These are phyloP conservation scores for Tachycineta bicolor DNA, from an alignment of 2,113 vertebrate species.

Conservation along the genomic window DNA sequence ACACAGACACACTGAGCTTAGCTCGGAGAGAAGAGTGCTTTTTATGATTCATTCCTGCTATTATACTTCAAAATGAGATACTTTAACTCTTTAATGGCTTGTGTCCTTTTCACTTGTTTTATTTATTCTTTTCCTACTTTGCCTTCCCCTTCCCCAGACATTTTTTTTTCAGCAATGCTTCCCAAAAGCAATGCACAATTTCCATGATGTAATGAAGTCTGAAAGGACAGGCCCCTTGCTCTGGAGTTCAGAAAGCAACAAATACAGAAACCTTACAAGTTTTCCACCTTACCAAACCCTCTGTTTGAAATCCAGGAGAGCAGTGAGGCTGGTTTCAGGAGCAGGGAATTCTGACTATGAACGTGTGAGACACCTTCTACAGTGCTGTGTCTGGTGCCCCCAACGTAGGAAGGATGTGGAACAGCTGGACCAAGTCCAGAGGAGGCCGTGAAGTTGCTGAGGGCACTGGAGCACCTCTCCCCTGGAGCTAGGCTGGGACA, in stretches of 20 bases:
- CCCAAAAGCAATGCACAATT: background rate
- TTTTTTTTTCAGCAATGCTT: background rate
- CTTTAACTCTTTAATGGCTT: background rate
- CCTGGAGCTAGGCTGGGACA: background rate
- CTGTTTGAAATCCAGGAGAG: background rate
- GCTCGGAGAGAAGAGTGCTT: background rate
- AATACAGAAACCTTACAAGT: background rate
- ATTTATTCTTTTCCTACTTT: background rate
- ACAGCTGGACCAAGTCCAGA: background rate
- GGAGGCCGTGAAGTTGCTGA: background rate
- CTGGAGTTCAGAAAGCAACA: background rate
- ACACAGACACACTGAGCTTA: background rate
- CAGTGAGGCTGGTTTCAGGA: background rate
- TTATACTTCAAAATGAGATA: background rate
- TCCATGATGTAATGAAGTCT: background rate
- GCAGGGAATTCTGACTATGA: background rate
- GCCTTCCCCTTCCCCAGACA: background rate
- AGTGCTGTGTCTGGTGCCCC: background rate
- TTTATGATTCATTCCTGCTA: background rate
- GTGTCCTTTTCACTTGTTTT: background rate
- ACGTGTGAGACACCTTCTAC: fast-evolving
- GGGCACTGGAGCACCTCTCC: background rate
- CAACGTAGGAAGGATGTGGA: background rate
- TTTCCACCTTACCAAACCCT: background rate
- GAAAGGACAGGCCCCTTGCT: background rate